Percentiles rank a stretch among this genome's conserved stretches.
Conservation (phyloP, 2,888 invertebrate species). For the Electrophaes corylata region DNA sequence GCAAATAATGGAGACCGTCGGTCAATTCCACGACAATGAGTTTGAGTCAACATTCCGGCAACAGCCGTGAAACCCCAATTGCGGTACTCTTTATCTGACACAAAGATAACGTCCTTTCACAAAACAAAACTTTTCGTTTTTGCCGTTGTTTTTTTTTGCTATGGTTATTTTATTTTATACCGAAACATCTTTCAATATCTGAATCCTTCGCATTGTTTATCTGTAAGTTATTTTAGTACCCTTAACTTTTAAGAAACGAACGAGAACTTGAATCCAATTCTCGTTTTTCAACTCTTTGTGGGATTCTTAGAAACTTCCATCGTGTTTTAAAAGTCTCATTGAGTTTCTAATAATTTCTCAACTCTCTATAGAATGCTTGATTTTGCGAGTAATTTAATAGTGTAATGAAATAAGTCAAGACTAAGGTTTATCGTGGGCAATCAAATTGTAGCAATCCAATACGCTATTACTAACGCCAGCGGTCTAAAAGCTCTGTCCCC, state of each 20-base stretch:
- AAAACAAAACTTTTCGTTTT: neutral
- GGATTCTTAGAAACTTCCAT: no score
- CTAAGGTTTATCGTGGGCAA: no score
- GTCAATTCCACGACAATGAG: conserved; percentile 33
- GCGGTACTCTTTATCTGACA: conserved; percentile 10
- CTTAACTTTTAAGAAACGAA: no score
- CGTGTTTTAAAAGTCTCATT: no score
- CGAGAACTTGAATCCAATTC: no score
- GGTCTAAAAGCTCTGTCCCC: no score
- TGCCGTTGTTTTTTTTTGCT: neutral
- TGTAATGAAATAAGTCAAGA: no score
- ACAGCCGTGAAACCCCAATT: conserved; percentile 25
- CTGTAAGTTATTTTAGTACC: no score
- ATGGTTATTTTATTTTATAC: neutral
- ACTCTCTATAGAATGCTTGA: neutral
- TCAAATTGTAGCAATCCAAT: no score
- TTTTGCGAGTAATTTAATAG: no score
- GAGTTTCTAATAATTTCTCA: neutral
- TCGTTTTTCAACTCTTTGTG: no score
- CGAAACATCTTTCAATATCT: neutral
- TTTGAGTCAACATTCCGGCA: conserved; percentile 28
- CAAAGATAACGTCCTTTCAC: conserved; percentile 6
- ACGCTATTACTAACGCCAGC: no score
- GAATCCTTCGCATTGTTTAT: neutral
- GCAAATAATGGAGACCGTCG: conserved; percentile 41